phyloP scores from a whole-genome alignment of 2,888 invertebrate species.

The Dryobota labecula region DNA sequence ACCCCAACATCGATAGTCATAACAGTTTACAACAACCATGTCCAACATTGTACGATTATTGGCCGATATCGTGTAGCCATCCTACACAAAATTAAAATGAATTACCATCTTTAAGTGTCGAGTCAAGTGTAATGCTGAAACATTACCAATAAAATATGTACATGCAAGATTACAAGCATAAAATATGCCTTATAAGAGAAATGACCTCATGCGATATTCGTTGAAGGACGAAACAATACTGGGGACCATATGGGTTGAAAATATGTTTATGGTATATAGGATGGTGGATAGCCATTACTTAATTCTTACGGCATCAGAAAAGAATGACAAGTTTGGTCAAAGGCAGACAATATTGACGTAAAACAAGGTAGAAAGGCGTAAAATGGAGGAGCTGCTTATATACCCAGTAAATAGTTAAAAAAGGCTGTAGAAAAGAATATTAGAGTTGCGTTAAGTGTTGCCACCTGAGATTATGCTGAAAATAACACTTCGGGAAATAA shows the following conservation, averaged over 20 bases:
- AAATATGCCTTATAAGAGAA: constrained; percentile 45
- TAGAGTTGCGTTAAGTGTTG: not conserved
- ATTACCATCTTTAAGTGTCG: not conserved
- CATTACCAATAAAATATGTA: constrained; percentile 47
- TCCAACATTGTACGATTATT: constrained; percentile 18
- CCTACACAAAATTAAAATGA: constrained; percentile 46
- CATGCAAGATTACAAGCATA: constrained; percentile 21
- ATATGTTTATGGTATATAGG: constrained; percentile 1
- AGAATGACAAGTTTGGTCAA: not conserved
- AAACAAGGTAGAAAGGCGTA: rapidly evolving
- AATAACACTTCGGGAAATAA: too few species aligned
- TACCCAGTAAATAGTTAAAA: too few species aligned
- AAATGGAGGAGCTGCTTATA: not conserved
- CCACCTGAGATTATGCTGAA: not conserved
- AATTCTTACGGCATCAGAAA: not conserved
- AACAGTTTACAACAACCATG: constrained; percentile 21
- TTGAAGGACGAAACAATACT: constrained; percentile 26
- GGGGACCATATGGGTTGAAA: not conserved
- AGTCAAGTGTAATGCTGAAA: constrained; percentile 35
- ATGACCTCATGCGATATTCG: constrained; percentile 41
- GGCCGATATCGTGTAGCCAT: constrained; percentile 9
- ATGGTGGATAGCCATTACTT: not conserved
- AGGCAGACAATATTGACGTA: too few species aligned
- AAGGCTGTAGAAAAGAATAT: not conserved
- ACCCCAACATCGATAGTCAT: not conserved